These are phyloP conservation scores for Gallinago undulata DNA, from an alignment of 2,113 vertebrate genomes.

Conservation along the genomic window DNA sequence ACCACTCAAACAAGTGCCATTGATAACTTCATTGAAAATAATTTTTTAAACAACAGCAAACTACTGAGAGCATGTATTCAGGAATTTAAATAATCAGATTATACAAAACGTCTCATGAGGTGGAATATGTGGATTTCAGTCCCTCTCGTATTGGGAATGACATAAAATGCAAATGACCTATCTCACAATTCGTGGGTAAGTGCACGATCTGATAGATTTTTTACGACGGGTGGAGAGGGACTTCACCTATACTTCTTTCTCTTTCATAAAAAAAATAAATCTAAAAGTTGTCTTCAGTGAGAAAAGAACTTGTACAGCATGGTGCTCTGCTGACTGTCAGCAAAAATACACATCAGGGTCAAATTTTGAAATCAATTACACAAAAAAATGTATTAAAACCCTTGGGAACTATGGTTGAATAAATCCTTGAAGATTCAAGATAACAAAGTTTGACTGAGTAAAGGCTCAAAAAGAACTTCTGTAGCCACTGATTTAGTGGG, in stretches of 20 bases:
- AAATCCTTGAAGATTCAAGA: neutral
- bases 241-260: neutral
- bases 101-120: neutral
- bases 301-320: neutral
- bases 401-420: neutral
- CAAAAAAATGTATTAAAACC: neutral
- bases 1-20: neutral
- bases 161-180: neutral
- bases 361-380: neutral
- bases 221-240: neutral
- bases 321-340: neutral
- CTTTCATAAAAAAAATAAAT: neutral
- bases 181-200: neutral
- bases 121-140: neutral
- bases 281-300: neutral
- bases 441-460: neutral
- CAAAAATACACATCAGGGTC: neutral
- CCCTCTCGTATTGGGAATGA: neutral
- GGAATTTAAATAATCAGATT: neutral
- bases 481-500: neutral
- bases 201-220: neutral
- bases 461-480: neutral
- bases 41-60: neutral
- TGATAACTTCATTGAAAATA: neutral
- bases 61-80: neutral